Percentiles rank a stretch among this genome's conserved stretches.
These are phyloP conservation scores for Sarcophaga subvicina DNA, from an alignment of 2,888 invertebrate genomes.

Conservation along the genomic window DNA sequence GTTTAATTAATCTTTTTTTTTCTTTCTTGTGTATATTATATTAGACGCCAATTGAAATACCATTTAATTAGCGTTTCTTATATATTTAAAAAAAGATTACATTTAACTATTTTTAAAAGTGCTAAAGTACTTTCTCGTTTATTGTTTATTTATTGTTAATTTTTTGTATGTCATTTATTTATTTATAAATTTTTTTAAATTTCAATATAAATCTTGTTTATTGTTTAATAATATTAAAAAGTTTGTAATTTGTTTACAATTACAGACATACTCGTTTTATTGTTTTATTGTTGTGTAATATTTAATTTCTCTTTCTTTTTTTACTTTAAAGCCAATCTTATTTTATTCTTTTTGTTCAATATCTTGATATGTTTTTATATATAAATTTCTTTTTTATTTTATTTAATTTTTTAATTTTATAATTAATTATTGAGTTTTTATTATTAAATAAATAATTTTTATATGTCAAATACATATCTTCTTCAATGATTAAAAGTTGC, in stretches of 20 bases:
- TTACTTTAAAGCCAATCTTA: constrained; percentile 62
- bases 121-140: constrained; percentile 54
- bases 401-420: too few species aligned
- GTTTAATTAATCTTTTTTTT: constrained; percentile 23
- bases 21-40: constrained; percentile 20
- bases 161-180: constrained; percentile 25
- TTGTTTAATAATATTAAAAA: constrained; percentile 3
- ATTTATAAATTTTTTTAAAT: neutral
- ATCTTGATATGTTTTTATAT: constrained; percentile 52
- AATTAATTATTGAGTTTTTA: too few species aligned
- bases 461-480: too few species aligned
- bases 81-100: constrained; percentile 40
- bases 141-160: constrained; percentile 32
- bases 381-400: constrained; percentile 13
- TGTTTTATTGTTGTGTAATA: constrained; percentile 48
- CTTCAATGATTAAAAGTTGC: too few species aligned
- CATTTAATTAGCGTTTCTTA: constrained; percentile 63
- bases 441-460: too few species aligned
- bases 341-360: constrained; percentile 12
- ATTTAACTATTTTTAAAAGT: constrained; percentile 64
- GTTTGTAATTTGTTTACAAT: constrained; percentile 48
- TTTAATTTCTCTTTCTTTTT: constrained; percentile 11
- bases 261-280: constrained; percentile 61
- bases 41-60: constrained; percentile 52
- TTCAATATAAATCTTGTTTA: neutral